Evolutionary conservation across 1,140 invertebrate species (phyloP).

Genomic region (Diprion similis): DNA sequence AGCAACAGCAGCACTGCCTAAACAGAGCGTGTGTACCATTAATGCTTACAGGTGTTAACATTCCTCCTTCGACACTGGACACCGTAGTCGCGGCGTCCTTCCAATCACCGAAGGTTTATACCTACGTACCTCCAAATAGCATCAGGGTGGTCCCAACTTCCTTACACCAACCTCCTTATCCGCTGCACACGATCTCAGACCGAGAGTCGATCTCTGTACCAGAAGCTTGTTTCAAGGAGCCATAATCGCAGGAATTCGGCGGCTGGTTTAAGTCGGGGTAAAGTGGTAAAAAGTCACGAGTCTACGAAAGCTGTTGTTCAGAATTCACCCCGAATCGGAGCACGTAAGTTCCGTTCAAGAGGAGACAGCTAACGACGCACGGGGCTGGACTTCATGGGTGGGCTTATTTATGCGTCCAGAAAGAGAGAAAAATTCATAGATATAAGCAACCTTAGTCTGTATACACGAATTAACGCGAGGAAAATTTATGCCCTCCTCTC

Average conservation of each 20-base stretch:
- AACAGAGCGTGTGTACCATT: conserved; percentile 9
- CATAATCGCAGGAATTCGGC: conserved; percentile 28
- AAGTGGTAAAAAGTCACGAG: neutral
- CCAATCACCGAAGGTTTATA: conserved; percentile 11
- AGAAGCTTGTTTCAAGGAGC: conserved; percentile 27
- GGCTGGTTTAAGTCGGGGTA: conserved; percentile 16
- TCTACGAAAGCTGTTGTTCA: neutral
- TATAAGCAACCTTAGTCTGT: neutral
- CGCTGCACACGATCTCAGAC: conserved; percentile 36
- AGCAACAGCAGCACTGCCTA: conserved; percentile 1
- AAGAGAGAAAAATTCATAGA: too few relatives aligned
- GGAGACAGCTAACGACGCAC: neutral
- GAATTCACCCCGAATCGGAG: neutral
- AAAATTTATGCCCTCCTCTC: conserved; percentile 1
- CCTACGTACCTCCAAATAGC: conserved; percentile 34
- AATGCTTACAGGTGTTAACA: conserved; percentile 42
- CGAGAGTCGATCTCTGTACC: conserved; percentile 12
- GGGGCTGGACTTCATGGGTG: neutral
- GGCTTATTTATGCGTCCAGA: conserved; percentile 1
- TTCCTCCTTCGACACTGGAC: conserved; percentile 38
- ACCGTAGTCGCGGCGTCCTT: conserved; percentile 26
- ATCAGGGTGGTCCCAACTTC: conserved; percentile 41
- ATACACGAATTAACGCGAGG: conserved; percentile 4
- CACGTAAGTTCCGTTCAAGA: neutral
- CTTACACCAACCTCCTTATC: conserved; percentile 35